phyloP scores from a whole-genome alignment of 1,140 invertebrate genomes.

The Leptestheria dahalacensis region DNA sequence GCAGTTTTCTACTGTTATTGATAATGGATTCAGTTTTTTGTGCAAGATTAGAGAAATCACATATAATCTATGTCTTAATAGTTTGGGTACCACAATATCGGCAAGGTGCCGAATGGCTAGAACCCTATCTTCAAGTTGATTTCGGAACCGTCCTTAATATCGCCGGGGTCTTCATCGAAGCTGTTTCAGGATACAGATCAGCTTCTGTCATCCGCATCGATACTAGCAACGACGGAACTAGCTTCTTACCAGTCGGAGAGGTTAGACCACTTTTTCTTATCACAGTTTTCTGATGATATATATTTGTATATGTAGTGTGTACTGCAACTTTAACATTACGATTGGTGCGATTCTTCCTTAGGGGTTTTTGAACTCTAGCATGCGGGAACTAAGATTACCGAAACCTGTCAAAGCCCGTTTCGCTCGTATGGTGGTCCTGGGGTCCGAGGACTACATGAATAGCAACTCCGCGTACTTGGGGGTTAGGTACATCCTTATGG shows the following conservation, averaged over 20 bases:
- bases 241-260: neutral
- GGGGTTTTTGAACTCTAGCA: neutral
- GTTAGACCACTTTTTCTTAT: neutral
- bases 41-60: too few relatives aligned
- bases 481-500: neutral
- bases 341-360: too few relatives aligned
- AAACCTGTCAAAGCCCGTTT: neutral
- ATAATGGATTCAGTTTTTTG: too few relatives aligned
- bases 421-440: neutral
- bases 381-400: neutral
- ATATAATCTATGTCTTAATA: neutral
- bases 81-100: neutral
- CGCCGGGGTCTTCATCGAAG: neutral
- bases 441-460: neutral
- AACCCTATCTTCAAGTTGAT: neutral
- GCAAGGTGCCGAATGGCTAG: neutral
- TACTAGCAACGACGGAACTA: neutral
- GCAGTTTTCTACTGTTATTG: too few relatives aligned
- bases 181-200: neutral
- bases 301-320: too few relatives aligned
- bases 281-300: too few relatives aligned
- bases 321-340: too few relatives aligned
- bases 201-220: neutral
- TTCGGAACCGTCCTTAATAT: neutral
- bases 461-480: neutral